phyloP scores from a whole-genome alignment of 2,113 vertebrate genomes.

The Eleginops maclovinus region DNA sequence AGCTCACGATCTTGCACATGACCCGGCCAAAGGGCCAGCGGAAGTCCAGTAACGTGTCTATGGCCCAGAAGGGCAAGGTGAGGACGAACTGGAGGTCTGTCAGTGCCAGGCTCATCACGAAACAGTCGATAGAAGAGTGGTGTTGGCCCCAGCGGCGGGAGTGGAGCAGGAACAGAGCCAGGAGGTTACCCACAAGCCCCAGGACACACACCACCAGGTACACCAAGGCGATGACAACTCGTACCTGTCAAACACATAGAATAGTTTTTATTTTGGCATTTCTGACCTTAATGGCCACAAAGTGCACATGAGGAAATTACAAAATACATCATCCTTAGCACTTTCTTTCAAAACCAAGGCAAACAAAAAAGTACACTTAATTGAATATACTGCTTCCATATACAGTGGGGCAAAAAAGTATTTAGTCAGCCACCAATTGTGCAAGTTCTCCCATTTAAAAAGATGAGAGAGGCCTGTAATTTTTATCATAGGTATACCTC shows the following conservation, averaged over 20 bases:
- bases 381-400: no score
- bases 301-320: background rate
- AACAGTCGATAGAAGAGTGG: conserved; percentile 83
- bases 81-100: conserved; percentile 88
- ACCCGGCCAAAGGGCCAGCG: conserved; percentile 87
- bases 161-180: conserved; percentile 84
- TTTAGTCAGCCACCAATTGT: no score
- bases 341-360: background rate
- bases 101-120: conserved; percentile 85
- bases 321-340: background rate
- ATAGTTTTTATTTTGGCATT: no score
- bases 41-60: conserved; percentile 86
- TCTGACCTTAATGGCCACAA: no score
- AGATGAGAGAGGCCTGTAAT: no score
- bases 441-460: no score
- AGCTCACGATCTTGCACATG: conserved; percentile 88
- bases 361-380: no score
- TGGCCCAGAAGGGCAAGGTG: conserved; percentile 87
- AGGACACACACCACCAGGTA: conserved; percentile 85
- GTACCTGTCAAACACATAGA: conserved; percentile 63
- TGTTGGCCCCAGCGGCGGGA: conserved; percentile 73
- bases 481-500: no score
- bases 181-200: conserved; percentile 85
- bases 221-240: conserved; percentile 80
- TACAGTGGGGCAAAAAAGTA: no score